phyloP scores from a whole-genome alignment of 2,113 vertebrate genomes.

The Lathamus discolor region DNA sequence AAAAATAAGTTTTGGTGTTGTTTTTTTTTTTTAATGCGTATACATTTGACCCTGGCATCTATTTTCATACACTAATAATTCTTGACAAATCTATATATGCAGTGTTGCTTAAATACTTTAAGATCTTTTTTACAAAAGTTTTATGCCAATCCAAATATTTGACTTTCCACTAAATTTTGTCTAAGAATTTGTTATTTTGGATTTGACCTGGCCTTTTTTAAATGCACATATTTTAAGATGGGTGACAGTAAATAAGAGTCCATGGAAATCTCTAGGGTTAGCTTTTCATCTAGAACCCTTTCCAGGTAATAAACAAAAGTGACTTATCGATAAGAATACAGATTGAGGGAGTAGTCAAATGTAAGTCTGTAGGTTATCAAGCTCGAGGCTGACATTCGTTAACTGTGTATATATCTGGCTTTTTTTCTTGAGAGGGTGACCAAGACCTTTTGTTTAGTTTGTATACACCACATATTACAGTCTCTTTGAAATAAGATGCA shows the following conservation, averaged over 20 bases:
- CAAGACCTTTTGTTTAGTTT: neutral
- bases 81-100: neutral
- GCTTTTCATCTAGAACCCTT: neutral
- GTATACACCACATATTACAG: neutral
- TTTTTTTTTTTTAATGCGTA: neutral
- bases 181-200: neutral
- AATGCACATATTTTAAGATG: neutral
- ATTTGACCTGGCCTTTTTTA: neutral
- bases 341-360: neutral
- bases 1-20: neutral
- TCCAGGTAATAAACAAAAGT: neutral
- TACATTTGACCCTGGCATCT: neutral
- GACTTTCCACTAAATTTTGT: neutral
- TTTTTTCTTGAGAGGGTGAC: neutral
- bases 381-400: neutral
- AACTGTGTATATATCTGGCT: neutral
- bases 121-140: neutral
- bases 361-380: neutral
- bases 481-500: neutral
- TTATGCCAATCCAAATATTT: neutral
- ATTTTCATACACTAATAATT: neutral
- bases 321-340: neutral
- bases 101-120: neutral
- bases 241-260: neutral
- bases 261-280: neutral